A percentile compares a stretch with the other conserved stretches of the same genome.
Evolutionary conservation across 2,113 vertebrate species (phyloP).

Genomic region (Aphelocoma coerulescens): DNA sequence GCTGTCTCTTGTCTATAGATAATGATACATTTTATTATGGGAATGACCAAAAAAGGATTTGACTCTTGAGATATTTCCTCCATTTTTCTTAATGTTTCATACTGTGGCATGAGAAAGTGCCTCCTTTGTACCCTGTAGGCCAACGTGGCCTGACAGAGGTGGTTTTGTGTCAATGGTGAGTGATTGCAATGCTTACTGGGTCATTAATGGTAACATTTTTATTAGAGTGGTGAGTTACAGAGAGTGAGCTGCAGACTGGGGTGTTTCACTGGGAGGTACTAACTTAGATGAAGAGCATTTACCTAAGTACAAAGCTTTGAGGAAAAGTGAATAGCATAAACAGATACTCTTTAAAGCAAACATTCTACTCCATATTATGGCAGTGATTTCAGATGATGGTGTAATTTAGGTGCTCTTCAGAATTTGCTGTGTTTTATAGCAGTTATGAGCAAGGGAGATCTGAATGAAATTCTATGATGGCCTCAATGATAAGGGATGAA

Average conservation of each 20-base stretch:
- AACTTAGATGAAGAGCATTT: conserved; percentile 1
- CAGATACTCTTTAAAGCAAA: conserved; percentile 24
- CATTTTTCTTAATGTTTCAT: neutral
- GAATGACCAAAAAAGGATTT: neutral
- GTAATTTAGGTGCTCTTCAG: neutral
- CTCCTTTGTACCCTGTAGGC: neutral
- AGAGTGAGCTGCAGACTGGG: neutral
- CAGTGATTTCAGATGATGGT: neutral
- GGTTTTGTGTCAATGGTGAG: neutral
- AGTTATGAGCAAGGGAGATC: neutral
- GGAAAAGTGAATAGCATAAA: neutral
- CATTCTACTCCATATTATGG: neutral
- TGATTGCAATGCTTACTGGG: neutral
- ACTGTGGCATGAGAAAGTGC: neutral
- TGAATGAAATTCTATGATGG: neutral
- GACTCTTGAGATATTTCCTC: neutral
- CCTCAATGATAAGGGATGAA: neutral
- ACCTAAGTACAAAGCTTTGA: conserved; percentile 9
- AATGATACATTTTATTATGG: neutral
- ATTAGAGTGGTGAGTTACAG: conserved; percentile 21
- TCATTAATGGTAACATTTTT: conserved; percentile 13
- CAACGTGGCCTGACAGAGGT: neutral
- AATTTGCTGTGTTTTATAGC: neutral
- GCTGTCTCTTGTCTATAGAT: neutral
- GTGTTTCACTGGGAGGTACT: neutral